phyloP scores from a whole-genome alignment of 2,888 invertebrate genomes.

The Argyra leucocephala region DNA sequence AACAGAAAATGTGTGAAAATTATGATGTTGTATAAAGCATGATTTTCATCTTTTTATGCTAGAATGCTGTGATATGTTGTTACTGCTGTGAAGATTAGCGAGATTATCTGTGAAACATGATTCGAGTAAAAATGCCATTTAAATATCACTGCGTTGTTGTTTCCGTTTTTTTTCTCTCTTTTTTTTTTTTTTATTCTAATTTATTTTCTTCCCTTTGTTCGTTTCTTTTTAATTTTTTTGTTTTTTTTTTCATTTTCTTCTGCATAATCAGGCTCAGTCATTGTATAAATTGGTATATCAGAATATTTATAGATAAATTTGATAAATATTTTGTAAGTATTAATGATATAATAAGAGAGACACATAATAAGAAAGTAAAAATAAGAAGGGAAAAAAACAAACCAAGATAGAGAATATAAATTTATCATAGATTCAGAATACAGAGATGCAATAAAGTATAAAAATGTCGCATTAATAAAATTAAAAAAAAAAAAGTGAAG shows the following conservation, averaged over 20 bases:
- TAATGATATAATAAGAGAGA: too few relatives aligned
- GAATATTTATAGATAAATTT: background rate
- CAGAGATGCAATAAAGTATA: too few relatives aligned
- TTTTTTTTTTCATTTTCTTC: background rate
- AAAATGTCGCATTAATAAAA: too few relatives aligned
- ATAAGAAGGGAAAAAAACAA: too few relatives aligned
- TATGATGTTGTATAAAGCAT: background rate
- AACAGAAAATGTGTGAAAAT: background rate
- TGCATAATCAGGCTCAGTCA: background rate
- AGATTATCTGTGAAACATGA: slow-evolving; percentile 6
- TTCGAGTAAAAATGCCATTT: slow-evolving; percentile 4
- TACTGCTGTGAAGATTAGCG: background rate
- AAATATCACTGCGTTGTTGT: background rate
- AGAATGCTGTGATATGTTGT: background rate
- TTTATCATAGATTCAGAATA: background rate
- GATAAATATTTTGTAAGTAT: background rate
- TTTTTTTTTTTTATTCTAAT: background rate
- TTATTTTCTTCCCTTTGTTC: background rate
- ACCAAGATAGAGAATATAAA: background rate
- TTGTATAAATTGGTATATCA: background rate
- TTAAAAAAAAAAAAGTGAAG: background rate
- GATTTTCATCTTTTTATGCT: background rate
- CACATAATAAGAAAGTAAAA: too few relatives aligned
- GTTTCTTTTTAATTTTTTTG: background rate
- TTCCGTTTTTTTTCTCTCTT: background rate